A percentile compares a stretch with the other conserved stretches of the same genome.
These are phyloP conservation scores for Vombatus ursinus DNA, from an alignment of 2,113 vertebrate genomes.

Conservation along the genomic window DNA sequence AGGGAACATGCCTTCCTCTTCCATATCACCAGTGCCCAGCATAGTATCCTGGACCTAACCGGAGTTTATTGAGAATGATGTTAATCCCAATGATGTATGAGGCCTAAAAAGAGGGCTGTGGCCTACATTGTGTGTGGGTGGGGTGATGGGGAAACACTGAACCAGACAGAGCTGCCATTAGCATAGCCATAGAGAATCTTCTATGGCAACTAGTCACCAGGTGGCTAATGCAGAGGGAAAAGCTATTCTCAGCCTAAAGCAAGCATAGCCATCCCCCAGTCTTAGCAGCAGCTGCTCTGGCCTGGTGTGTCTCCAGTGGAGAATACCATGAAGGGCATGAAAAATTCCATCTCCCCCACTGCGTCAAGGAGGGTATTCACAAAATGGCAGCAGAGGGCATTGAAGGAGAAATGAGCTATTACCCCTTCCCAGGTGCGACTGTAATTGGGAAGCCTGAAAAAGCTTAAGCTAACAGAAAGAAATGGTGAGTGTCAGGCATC, in stretches of 20 bases:
- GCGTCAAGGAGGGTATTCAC: background rate
- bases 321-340: background rate
- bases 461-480: background rate
- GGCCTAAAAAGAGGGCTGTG: background rate
- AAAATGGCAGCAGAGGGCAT: background rate
- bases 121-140: background rate
- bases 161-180: background rate
- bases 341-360: background rate
- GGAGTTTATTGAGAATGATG: background rate
- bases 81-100: background rate
- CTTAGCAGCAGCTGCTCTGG: background rate
- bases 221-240: background rate
- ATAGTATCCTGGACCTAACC: background rate
- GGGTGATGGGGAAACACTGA: background rate
- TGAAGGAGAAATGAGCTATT: background rate
- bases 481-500: background rate
- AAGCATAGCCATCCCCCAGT: background rate
- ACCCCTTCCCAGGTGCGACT: background rate
- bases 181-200: background rate
- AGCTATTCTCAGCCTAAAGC: background rate
- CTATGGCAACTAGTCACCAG: background rate
- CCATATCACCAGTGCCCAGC: background rate
- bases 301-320: background rate
- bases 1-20: background rate
- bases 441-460: background rate